Percentiles rank a stretch among this genome's conserved stretches.
Evolutionary conservation across 2,888 invertebrate genomes (phyloP).

Genomic region (Iselma pallidipennis): DNA sequence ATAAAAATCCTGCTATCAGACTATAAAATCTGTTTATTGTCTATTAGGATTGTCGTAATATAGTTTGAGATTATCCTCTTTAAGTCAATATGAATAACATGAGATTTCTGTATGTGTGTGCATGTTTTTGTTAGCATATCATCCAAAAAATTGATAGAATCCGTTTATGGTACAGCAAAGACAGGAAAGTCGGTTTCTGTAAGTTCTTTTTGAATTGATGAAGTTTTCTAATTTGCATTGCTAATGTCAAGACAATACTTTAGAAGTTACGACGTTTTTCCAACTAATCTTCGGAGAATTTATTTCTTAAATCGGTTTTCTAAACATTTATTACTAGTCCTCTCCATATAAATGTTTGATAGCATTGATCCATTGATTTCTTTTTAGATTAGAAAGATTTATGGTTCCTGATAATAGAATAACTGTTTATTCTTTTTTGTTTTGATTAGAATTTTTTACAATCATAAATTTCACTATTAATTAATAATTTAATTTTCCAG

Average conservation of each 20-base stretch:
- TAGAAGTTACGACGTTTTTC: neutral
- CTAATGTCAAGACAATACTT: neutral
- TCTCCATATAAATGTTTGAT: too few species aligned
- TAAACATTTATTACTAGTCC: neutral
- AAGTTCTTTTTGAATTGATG: too few species aligned
- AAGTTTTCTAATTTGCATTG: neutral
- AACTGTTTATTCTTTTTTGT: too few species aligned
- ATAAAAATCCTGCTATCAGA: neutral
- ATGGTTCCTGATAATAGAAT: too few species aligned
- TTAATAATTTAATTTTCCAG: too few species aligned
- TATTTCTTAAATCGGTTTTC: neutral
- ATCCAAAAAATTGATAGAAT: neutral
- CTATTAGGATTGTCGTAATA: neutral
- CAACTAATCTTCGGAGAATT: neutral
- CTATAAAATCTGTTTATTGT: neutral
- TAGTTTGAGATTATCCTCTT: neutral
- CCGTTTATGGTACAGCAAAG: too few species aligned
- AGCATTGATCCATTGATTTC: too few species aligned
- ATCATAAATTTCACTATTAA: too few species aligned
- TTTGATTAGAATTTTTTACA: too few species aligned
- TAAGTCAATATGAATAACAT: neutral
- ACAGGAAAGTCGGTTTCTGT: too few species aligned
- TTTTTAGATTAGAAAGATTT: too few species aligned
- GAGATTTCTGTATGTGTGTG: neutral
- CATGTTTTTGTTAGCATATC: neutral